A percentile compares a stretch with the other conserved stretches of the same genome.
phyloP scores from a whole-genome alignment of 2,113 vertebrate species.

The Dasyurus viverrinus region DNA sequence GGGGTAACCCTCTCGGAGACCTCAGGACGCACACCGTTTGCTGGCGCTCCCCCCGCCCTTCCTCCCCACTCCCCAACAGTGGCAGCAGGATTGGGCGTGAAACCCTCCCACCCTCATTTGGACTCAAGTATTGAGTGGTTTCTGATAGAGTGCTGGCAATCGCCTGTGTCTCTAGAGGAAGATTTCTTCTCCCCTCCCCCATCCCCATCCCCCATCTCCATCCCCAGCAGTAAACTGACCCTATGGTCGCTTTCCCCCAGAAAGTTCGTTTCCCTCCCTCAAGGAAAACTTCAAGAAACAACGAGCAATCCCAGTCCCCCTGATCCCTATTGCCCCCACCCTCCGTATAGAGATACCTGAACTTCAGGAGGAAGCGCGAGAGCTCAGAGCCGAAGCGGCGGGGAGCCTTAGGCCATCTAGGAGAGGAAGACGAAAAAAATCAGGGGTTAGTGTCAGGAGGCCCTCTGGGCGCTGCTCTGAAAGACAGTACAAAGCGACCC shows the following conservation, averaged over 20 bases:
- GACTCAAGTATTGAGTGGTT: neutral
- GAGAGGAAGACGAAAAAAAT: conserved; percentile 16
- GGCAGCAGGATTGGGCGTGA: neutral
- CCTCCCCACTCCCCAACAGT: neutral
- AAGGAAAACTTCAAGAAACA: conserved; percentile 46
- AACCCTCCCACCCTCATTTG: neutral
- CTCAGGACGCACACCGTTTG: neutral
- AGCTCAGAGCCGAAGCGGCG: conserved; percentile 41
- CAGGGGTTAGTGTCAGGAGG: neutral
- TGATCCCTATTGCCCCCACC: too few relatives aligned
- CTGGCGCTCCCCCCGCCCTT: neutral
- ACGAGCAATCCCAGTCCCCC: neutral
- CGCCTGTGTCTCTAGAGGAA: neutral
- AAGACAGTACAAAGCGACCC: neutral
- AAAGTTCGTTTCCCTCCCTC: conserved; percentile 59
- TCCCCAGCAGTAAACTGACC: neutral
- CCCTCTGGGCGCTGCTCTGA: neutral
- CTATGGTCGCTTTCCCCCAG: neutral
- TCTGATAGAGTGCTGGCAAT: neutral
- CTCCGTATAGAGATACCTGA: conserved; percentile 64
- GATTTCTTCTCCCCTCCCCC: conserved; percentile 9
- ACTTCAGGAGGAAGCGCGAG: conserved; percentile 2
- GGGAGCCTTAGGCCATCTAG: conserved; percentile 43
- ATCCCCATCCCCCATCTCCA: neutral
- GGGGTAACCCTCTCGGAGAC: neutral